Conservation (phyloP, 2,113 vertebrate genomes). For the Ictalurus punctatus region DNA sequence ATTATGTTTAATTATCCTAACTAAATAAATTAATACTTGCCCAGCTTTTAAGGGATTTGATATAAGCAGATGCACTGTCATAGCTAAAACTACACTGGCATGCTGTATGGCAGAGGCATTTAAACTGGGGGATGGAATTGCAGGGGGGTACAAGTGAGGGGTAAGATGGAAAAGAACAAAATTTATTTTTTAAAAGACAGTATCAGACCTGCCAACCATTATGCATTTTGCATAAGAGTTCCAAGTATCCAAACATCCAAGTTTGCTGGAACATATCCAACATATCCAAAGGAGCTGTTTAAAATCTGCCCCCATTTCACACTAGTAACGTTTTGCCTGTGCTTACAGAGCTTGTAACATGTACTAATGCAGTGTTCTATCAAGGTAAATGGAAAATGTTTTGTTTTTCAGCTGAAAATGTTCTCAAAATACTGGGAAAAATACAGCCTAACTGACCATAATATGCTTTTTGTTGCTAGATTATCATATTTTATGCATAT, state of each 20-base stretch:
- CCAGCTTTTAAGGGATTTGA: not conserved
- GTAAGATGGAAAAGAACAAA: not conserved
- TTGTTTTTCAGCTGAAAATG: not conserved
- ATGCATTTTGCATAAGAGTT: not conserved
- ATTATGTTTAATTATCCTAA: not conserved
- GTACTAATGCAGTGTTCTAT: not conserved
- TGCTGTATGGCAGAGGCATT: not conserved
- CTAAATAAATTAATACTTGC: not conserved
- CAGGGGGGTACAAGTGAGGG: not conserved
- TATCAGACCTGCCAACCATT: not conserved
- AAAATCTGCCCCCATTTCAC: not conserved
- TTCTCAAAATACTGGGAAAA: not conserved
- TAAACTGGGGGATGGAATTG: not conserved
- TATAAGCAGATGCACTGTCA: no score
- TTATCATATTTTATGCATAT: not conserved
- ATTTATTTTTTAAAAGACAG: not conserved
- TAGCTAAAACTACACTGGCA: not conserved
- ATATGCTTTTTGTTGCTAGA: not conserved
- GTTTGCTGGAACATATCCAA: not conserved
- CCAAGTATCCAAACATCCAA: not conserved
- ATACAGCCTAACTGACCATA: not conserved
- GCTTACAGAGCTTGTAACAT: not conserved
- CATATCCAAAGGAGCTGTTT: not conserved
- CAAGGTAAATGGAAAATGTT: not conserved
- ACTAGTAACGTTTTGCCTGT: not conserved